Percentiles rank a stretch among this genome's conserved stretches.
phyloP scores from a whole-genome alignment of 2,888 invertebrate genomes.

The Gandaritis pyraliata region DNA sequence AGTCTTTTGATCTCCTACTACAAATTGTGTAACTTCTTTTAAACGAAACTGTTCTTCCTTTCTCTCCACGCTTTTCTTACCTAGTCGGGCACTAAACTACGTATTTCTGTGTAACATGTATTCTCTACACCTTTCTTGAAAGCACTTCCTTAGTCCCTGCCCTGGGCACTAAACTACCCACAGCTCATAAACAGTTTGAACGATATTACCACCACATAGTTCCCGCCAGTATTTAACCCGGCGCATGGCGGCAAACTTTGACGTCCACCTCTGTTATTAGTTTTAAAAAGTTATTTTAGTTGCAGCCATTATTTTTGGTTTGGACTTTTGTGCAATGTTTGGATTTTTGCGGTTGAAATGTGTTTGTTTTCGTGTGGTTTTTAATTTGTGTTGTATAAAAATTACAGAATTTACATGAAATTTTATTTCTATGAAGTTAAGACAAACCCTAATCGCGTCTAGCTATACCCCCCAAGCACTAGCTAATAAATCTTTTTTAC shows the following conservation, averaged over 20 bases:
- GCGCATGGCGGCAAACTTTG: conserved; percentile 29
- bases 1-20: too few species aligned
- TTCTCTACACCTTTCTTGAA: background rate
- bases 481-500: too few species aligned
- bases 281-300: conserved; percentile 37
- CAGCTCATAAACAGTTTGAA: conserved; percentile 46
- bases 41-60: too few species aligned
- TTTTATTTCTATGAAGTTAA: too few species aligned
- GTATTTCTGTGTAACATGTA: too few species aligned
- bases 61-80: too few species aligned
- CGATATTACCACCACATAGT: conserved; percentile 40
- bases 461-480: too few species aligned
- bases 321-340: conserved; percentile 17
- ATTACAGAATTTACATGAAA: background rate
- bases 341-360: conserved; percentile 8
- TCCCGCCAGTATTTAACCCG: conserved; percentile 40
- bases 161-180: conserved; percentile 38
- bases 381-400: background rate
- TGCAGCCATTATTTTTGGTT: conserved; percentile 27
- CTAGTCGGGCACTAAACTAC: too few species aligned
- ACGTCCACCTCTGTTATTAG: conserved; percentile 38
- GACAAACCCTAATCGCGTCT: too few species aligned
- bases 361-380: background rate
- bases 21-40: too few species aligned
- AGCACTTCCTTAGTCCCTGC: conserved; percentile 24